phyloP scores from a whole-genome alignment of 2,113 vertebrate genomes.

The Hippocampus abdominalis region DNA sequence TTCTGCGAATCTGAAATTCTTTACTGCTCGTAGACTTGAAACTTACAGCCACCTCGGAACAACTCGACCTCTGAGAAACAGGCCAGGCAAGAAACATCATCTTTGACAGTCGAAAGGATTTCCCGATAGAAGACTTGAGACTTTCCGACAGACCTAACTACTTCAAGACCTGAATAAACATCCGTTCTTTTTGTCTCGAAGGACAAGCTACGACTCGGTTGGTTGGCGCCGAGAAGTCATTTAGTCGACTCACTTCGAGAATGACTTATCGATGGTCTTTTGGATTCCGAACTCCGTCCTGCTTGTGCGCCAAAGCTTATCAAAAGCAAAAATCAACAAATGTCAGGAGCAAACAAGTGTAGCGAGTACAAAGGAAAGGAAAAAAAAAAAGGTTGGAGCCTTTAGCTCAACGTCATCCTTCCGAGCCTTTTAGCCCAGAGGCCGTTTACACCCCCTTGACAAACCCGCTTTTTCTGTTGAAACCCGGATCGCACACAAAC shows the following conservation, averaged over 20 bases:
- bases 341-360: slow-evolving; percentile 22
- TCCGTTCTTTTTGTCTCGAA: background rate
- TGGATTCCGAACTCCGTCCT: background rate
- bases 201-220: background rate
- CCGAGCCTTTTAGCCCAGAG: background rate
- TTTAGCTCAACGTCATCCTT: slow-evolving; percentile 6
- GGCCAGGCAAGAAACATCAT: too few relatives aligned
- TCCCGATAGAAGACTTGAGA: too few relatives aligned
- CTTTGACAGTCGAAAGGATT: too few relatives aligned
- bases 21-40: too few relatives aligned
- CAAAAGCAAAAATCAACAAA: slow-evolving; percentile 37
- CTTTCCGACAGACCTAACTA: too few relatives aligned
- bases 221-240: background rate
- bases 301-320: background rate
- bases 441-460: background rate
- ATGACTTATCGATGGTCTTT: background rate
- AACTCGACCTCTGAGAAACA: too few relatives aligned
- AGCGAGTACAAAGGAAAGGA: slow-evolving; percentile 3
- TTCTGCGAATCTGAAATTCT: too few relatives aligned
- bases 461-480: slow-evolving; percentile 2
- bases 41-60: too few relatives aligned
- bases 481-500: background rate
- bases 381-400: slow-evolving; percentile 18
- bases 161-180: background rate
- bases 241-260: background rate